These are phyloP conservation scores for Laticauda laticaudata DNA, from an alignment of 2,113 vertebrate species.

Conservation along the genomic window DNA sequence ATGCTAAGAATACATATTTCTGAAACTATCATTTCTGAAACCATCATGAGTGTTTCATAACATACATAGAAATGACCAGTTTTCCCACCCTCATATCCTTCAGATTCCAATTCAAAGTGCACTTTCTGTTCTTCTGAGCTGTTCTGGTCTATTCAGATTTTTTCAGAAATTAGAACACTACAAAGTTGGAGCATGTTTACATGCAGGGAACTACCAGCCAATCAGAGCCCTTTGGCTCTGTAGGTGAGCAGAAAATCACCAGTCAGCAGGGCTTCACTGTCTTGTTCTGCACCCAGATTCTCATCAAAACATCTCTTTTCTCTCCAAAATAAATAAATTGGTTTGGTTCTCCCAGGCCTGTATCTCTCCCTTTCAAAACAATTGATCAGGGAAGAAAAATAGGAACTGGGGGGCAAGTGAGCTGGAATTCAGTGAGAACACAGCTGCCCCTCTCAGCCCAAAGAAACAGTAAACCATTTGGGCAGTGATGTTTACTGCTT, in stretches of 20 bases:
- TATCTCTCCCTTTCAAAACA: background rate
- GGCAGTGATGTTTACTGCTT: background rate
- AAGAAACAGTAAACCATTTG: background rate
- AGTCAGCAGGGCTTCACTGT: background rate
- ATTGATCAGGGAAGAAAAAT: background rate
- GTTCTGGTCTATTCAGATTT: background rate
- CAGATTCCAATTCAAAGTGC: background rate
- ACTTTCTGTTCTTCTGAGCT: background rate
- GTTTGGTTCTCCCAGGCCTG: background rate
- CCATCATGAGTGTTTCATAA: background rate
- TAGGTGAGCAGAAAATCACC: background rate
- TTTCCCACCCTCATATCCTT: background rate
- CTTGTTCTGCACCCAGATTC: background rate
- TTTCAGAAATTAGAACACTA: background rate
- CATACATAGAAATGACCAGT: background rate
- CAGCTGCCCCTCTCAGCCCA: background rate
- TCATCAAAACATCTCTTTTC: background rate
- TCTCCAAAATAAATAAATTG: background rate
- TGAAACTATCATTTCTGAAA: background rate
- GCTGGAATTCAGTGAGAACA: background rate
- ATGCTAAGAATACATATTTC: background rate
- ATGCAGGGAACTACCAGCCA: background rate
- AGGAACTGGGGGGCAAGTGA: background rate
- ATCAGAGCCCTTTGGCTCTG: background rate
- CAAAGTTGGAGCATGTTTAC: background rate